Evolutionary conservation across 2,113 vertebrate species (phyloP), one percentile per base, ranked within the genome.

Genomic region (Perca schrenkii): DNA sequence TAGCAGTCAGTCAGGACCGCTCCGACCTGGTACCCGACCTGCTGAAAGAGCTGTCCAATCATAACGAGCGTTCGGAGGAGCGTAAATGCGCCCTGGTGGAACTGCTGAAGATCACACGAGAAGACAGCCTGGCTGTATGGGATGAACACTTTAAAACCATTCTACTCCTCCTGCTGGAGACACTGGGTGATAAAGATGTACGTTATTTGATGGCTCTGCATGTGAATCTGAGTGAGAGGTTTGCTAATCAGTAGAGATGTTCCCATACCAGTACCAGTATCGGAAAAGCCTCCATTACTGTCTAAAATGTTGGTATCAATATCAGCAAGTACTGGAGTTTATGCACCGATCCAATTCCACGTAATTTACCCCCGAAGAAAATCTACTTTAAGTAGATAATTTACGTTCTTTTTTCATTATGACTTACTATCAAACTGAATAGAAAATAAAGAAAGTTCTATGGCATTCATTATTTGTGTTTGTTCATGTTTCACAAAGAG

Each of bases 71-170:
- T 0, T 96, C 97, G 13, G 98, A 99, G 88, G 98, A 99, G 88
- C 93, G 98, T 74, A 99, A 98, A 77, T 97, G 96, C 0, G 98
- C 98, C 46, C 94, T 99, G 80, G 95, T 99, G 91, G 98, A 99
- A 85, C 93, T 99, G 82, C 95, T 99, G 49, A 99, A 99, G 94
- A 97, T 99, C 92, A 98, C 98, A 0, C 94, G 98, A 8, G 98
- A 99, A 57, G 98, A 99, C 95, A 99, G 95, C 90, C 87, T 96
- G 1, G 97, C 97, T 3, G 97, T 99, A 74, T 99, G 98, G 98
- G 97, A 99, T 43, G 98, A 99, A 63, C 98, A 99, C 92, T 99
- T 99, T 88, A 99, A 99, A 93, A 99, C 98, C 71, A 97, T 99
- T 92, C 95, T 99, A 56, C 96, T 99, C 28, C 95, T 99, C 63